These are phyloP conservation scores for Lasius platythorax DNA, from an alignment of 2,888 invertebrate species.

Conservation along the genomic window DNA sequence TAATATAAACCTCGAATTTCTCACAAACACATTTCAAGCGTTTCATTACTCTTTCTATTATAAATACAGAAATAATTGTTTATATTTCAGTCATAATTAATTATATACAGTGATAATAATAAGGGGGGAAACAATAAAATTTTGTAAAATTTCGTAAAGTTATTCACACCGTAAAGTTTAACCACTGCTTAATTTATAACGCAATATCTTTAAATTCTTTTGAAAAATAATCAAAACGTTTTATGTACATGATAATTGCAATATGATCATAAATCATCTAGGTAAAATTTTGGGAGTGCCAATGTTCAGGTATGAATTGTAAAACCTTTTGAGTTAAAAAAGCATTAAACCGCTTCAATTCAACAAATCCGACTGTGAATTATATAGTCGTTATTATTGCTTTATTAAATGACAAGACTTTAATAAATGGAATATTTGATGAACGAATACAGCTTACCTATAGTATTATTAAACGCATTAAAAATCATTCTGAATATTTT, in stretches of 20 bases:
- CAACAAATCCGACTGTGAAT: background rate
- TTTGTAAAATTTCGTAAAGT: background rate
- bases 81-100: background rate
- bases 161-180: too few relatives aligned
- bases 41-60: too few relatives aligned
- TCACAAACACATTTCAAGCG: too few relatives aligned
- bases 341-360: background rate
- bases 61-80: too few relatives aligned
- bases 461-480: background rate
- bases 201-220: background rate
- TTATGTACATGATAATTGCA: conserved; percentile 32
- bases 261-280: conserved; percentile 51
- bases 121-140: background rate
- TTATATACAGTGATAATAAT: background rate
- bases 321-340: conserved; percentile 45
- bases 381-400: background rate
- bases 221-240: conserved; percentile 13
- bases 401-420: background rate
- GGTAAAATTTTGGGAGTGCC: conserved; percentile 49
- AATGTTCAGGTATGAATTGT: conserved; percentile 17
- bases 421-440: background rate
- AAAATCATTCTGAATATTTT: conserved; percentile 17
- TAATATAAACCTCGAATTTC: too few relatives aligned
- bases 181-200: too few relatives aligned
- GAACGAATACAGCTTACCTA: background rate